Evolutionary conservation across 2,888 invertebrate genomes (phyloP), one percentile per base, ranked within the genome.

Genomic region (Liposcelis brunnea): DNA sequence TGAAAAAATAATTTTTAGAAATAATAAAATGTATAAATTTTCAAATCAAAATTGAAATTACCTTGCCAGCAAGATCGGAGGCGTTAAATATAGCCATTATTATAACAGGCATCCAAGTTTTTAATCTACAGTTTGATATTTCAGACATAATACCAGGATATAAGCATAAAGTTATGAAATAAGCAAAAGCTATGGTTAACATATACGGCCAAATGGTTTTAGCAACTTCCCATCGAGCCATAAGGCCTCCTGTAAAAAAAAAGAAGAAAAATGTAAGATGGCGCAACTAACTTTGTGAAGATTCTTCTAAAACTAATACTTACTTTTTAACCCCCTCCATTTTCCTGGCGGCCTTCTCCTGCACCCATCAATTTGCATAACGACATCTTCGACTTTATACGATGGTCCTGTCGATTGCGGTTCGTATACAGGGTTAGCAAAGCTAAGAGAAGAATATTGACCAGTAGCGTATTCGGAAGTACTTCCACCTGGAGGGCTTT

Each of bases 101-200:
- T 35, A 90, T 67, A 26, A 91, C 85, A 0, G 91, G 90, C 83
- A 90, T 86, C 90, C 91, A 91, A 2, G 79, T 75, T 12, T 78
- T 77, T 34, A 87, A 74, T 18, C 72, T 72, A 58, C 89, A 90
- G 48, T 86, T 87, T 11, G 77, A 72, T 21, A 91, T 80, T 61
- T 91, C 90, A 0, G 89, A 85, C 46, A 86, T 79, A 43, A 91
- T 85, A 43, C 91, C 91, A 0, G 91, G 91, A 59, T 91, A 91
- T 14, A 91, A 67, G 49, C 84, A 84, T 2, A 91, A 70, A 0
- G 91, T 91, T 1, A 89, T 85, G 59, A 87, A 85, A 60, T 91
- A 91, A 2, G 87, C 87, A 49, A 86, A 64, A 0, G 81, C 82
- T 53, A 91, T 90, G 18, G 85, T 81, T 34, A 84, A 71, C 89